These are phyloP conservation scores for Gonocerus acuteangulatus DNA, from an alignment of 2,888 invertebrate species.

Conservation along the genomic window DNA sequence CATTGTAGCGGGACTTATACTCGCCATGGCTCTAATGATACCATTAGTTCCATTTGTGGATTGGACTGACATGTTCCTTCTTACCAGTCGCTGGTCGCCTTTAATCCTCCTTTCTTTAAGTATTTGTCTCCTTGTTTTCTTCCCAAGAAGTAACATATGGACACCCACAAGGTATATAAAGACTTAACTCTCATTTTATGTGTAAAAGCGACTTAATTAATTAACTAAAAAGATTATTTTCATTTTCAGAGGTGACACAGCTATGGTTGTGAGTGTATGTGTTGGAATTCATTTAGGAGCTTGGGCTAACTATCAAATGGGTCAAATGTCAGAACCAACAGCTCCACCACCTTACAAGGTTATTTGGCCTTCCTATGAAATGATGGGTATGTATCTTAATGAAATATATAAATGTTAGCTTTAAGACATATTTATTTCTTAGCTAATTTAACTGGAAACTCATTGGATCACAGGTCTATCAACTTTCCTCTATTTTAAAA, in stretches of 20 bases:
- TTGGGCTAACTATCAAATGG: slow-evolving; percentile 76
- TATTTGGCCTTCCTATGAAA: slow-evolving; percentile 68
- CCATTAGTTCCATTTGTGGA: slow-evolving; percentile 69
- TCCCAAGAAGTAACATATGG: slow-evolving; percentile 73
- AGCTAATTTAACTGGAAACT: no score
- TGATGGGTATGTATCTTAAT: slow-evolving; percentile 51
- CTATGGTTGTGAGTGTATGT: slow-evolving; percentile 75
- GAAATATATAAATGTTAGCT: no score
- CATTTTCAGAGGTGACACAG: slow-evolving; percentile 72
- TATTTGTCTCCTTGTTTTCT: slow-evolving; percentile 62
- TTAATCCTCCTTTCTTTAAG: slow-evolving; percentile 55
- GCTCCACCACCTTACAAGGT: slow-evolving; percentile 64
- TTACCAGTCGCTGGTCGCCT: slow-evolving; percentile 60
- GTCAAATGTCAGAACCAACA: slow-evolving; percentile 55
- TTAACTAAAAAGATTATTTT: slow-evolving; percentile 20
- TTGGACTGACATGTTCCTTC: slow-evolving; percentile 60
- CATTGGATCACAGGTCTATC: no score
- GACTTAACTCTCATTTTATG: background rate
- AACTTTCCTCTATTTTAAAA: no score
- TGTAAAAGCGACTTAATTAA: background rate
- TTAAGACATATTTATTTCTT: no score
- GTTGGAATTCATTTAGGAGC: slow-evolving; percentile 70
- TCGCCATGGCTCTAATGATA: slow-evolving; percentile 61
- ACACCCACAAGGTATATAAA: slow-evolving; percentile 70
- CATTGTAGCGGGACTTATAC: slow-evolving; percentile 65